Percentiles rank a stretch among this genome's conserved stretches.
Conservation (phyloP, 1,140 invertebrate species). For the Episyrphus balteatus region DNA sequence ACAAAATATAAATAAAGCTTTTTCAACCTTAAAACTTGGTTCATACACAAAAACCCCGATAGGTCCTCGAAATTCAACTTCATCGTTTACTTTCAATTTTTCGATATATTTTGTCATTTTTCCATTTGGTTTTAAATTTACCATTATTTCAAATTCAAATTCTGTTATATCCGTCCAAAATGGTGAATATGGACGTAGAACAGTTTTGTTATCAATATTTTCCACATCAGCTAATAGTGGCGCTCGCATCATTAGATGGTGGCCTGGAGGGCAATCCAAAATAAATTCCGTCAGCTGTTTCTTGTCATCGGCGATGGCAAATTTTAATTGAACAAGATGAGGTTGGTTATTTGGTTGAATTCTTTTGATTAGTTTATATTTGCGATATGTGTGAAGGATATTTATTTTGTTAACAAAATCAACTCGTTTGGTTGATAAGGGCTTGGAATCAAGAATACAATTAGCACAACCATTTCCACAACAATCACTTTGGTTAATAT, state of each 20-base stretch:
- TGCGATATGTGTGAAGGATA: conserved; percentile 15
- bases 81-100: conserved; percentile 8
- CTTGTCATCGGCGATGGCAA: conserved; percentile 3
- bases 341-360: conserved; percentile 1
- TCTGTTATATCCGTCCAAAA: conserved; percentile 20
- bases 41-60: conserved; percentile 18
- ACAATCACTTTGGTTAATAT: conserved; percentile 17
- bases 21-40: conserved; percentile 8
- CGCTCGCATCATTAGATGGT: conserved; percentile 27
- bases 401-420: conserved; percentile 19
- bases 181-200: conserved; percentile 28
- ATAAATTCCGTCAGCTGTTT: conserved; percentile 7
- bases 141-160: conserved; percentile 26
- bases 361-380: conserved; percentile 14
- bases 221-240: neutral
- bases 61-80: conserved; percentile 27
- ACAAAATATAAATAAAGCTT: conserved; percentile 15
- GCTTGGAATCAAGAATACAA: conserved; percentile 26
- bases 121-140: conserved; percentile 21
- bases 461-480: conserved; percentile 34
- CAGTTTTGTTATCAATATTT: neutral
- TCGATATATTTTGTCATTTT: conserved; percentile 20
- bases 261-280: conserved; percentile 24
- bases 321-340: conserved; percentile 18
- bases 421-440: conserved; percentile 11